Evolutionary conservation across 2,797 vertebrate genomes (phyloP).

Genomic region (Epinephelus malabaricus): DNA sequence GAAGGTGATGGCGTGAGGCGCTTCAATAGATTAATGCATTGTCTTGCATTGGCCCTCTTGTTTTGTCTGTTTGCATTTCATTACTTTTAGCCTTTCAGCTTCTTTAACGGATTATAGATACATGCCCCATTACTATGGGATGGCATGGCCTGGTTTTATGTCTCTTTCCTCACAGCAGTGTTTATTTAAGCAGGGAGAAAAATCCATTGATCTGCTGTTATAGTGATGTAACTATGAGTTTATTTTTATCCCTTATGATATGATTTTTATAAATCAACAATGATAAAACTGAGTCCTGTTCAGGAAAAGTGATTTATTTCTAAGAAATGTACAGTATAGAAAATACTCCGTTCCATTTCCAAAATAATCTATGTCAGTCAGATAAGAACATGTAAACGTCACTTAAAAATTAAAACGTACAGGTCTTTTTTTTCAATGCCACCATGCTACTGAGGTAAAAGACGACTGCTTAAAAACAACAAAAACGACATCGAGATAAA

Average conservation of each 20-base stretch:
- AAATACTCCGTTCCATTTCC: conserved; percentile 87
- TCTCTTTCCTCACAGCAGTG: not conserved
- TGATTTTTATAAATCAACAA: not conserved
- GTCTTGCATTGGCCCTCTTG: conserved; percentile 27
- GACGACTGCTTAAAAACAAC: conserved; percentile 73
- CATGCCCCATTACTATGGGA: not conserved
- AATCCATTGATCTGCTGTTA: not conserved
- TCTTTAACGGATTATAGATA: conserved; percentile 27
- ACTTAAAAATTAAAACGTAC: conserved; percentile 75
- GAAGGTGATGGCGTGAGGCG: conserved; percentile 36
- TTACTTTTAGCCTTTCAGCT: conserved; percentile 47
- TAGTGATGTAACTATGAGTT: not conserved
- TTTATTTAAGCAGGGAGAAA: not conserved
- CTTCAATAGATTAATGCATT: conserved; percentile 39
- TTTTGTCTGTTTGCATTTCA: conserved; percentile 58
- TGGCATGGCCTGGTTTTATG: not conserved
- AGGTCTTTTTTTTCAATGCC: conserved; percentile 69
- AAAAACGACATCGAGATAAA: conserved; percentile 39
- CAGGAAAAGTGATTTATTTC: conserved; percentile 87
- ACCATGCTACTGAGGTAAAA: conserved; percentile 84
- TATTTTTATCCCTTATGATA: too few species aligned
- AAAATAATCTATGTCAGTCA: conserved; percentile 88
- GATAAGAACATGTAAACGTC: conserved; percentile 86
- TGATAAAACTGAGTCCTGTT: conserved; percentile 39
- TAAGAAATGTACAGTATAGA: conserved; percentile 89